These are phyloP conservation scores for Nezara viridula DNA, from an alignment of 2,888 invertebrate genomes.

Conservation along the genomic window DNA sequence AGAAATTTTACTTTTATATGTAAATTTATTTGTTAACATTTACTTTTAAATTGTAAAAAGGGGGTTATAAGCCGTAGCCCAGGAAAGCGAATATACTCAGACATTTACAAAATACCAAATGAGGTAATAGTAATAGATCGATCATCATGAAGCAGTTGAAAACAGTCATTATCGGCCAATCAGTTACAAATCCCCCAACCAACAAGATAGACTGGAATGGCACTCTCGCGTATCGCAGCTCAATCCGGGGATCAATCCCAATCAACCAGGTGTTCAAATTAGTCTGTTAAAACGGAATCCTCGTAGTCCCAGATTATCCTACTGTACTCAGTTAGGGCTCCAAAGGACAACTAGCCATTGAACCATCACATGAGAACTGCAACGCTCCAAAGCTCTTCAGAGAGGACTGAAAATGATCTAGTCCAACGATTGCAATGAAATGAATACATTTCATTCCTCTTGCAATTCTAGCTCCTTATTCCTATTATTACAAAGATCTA, in stretches of 20 bases:
- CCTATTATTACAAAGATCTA: no score
- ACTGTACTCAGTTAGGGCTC: not conserved
- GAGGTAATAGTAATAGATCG: not conserved
- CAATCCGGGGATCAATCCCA: not conserved
- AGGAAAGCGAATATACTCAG: no score
- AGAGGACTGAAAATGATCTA: no score
- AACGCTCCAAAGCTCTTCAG: not conserved
- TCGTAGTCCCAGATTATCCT: not conserved
- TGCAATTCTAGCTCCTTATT: no score
- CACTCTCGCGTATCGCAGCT: not conserved
- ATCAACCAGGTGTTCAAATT: not conserved
- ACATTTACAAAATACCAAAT: no score
- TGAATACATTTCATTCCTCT: no score
- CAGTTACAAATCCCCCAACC: not conserved
- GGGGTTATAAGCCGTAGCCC: no score
- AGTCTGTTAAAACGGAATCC: not conserved
- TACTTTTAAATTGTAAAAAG: no score
- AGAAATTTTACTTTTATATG: no score
- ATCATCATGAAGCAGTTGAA: not conserved
- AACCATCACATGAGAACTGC: not conserved
- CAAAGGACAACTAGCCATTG: not conserved
- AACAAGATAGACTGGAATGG: not conserved
- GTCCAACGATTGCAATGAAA: no score
- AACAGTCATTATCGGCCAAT: not conserved
- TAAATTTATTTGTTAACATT: no score